A percentile compares a stretch with the other conserved stretches of the same genome.
Conservation (phyloP, 2,888 invertebrate species). For the Erannis defoliaria region DNA sequence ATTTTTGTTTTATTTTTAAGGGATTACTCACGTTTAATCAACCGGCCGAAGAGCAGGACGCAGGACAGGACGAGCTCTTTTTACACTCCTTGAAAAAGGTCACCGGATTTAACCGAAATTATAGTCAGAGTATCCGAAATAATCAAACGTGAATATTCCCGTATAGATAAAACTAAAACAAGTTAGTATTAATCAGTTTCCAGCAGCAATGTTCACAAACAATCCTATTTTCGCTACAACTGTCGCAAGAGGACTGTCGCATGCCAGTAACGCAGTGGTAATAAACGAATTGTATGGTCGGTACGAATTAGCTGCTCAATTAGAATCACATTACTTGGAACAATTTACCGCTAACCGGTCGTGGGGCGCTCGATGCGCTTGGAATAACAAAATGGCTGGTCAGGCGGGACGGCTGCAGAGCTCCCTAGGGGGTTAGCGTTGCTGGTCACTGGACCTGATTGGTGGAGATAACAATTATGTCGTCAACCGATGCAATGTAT, state of each 20-base stretch:
- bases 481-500: neutral
- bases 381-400: conserved; percentile 76
- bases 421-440: conserved; percentile 1
- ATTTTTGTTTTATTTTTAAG: too few species aligned
- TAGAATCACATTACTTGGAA: conserved; percentile 84
- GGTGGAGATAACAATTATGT: neutral
- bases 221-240: neutral
- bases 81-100: too few species aligned
- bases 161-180: too few species aligned
- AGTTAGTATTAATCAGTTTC: too few species aligned
- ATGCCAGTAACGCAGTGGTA: conserved; percentile 55
- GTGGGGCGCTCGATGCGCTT: conserved; percentile 70
- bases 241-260: neutral
- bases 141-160: too few species aligned
- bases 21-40: too few species aligned
- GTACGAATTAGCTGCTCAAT: conserved; percentile 83
- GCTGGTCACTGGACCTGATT: neutral
- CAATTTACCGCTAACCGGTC: conserved; percentile 82
- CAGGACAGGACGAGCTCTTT: too few species aligned
- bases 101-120: too few species aligned
- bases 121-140: too few species aligned
- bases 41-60: too few species aligned
- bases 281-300: conserved; percentile 74
- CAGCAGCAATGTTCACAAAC: neutral
- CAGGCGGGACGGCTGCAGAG: conserved; percentile 40